Base-by-base conservation (phyloP, 2,888 invertebrate genomes). In the Thymelicus sylvestris region DNA sequence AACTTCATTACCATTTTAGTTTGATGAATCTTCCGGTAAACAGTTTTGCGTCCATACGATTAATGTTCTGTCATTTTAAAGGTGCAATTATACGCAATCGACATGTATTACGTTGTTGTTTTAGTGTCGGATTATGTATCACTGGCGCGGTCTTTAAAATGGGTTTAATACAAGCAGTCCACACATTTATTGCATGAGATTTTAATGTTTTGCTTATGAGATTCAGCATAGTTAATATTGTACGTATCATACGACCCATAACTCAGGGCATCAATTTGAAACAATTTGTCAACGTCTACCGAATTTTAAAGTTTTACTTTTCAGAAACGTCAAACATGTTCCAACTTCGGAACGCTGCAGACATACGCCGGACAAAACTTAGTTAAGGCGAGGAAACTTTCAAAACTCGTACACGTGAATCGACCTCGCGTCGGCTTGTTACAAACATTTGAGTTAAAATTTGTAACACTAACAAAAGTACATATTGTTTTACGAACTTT, bases 1-100 rank as follows among this genome's bases (percentile, higher is more conserved):
- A 66, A 73, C 73, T 73, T 73, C 68, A 72, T 73, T 73, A 73
- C 61, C 73, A 71, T 73, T 63, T 64, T 52, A 60, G 66, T 47
- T 66, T 66, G 65, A 70, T 55, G 71, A 71, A 66, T 70, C 69
- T 70, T 70, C 64, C 69, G 69, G 64, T 39, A 24, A 64, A 31
- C 24, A 31, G 39, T 64, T 64, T 69, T 70, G 69, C 59, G 57
- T 57, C 50, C 8, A 55, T 55, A 24, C 12, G 12, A 55, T 55
- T 55, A 55, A 24, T 55, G 55, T 24, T 55, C 10, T 12, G n/a
- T 24, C 24, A 19, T 59, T 48, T 70, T 59, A n/a, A 47, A 59
- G 44, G n/a, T 39, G 39, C 59, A n/a, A 31, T 57, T 10, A 12
- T 41, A 10, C 41, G 8, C 44, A 12, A 44, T 12, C 8, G 12